Conservation (phyloP, 2,797 vertebrate genomes). For the Pipistrellus kuhlii region DNA sequence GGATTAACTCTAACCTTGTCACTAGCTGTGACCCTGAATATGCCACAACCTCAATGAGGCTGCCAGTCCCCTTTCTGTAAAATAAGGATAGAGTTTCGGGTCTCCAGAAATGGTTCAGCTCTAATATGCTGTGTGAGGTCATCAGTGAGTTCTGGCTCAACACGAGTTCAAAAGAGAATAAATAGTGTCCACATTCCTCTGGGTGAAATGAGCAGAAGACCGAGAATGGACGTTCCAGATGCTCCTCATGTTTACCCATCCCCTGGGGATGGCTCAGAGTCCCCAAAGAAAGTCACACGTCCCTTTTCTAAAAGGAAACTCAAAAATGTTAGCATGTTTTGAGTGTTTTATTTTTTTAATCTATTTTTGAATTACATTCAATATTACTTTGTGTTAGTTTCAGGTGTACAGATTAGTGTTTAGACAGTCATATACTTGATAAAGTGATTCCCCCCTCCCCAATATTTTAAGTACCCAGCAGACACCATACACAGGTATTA, state of each 20-base stretch:
- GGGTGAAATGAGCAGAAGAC: not conserved
- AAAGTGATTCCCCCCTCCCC: no score
- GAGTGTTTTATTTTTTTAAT: not conserved
- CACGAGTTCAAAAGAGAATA: not conserved
- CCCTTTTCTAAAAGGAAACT: constrained; percentile 9
- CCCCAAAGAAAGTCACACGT: not conserved
- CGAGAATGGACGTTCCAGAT: not conserved
- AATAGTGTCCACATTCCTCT: not conserved
- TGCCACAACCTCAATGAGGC: constrained; percentile 6
- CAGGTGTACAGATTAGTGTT: not conserved
- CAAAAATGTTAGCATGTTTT: not conserved
- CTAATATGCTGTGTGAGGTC: not conserved
- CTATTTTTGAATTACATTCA: not conserved
- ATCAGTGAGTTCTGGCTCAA: not conserved
- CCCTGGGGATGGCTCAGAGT: not conserved
- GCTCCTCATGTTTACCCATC: not conserved
- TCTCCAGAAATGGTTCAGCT: not conserved
- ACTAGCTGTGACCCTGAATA: not conserved
- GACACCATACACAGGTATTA: not conserved
- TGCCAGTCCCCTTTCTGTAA: not conserved
- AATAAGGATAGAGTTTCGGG: not conserved
- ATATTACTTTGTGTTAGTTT: not conserved
- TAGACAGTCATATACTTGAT: not conserved
- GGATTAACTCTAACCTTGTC: constrained; percentile 21
- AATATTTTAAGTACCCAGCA: not conserved